Base-by-base conservation (phyloP, 2,888 invertebrate species). In the Sarcophaga carnaria region DNA sequence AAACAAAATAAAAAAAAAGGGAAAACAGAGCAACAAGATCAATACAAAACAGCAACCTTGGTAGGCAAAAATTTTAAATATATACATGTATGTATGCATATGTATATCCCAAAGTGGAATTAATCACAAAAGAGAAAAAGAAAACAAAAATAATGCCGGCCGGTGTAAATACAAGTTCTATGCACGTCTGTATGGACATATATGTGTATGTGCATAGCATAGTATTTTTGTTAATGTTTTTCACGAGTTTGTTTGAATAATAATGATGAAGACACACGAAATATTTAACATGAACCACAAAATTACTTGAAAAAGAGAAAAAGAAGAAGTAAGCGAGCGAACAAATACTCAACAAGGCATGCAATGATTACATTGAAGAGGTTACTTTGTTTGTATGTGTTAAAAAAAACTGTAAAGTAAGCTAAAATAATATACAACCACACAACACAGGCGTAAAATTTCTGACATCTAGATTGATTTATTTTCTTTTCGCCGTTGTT, bases 81-180 rank as follows among this genome's bases (percentile, higher is more conserved):
- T 20, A 74, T 17, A 54, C 5, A 54, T 20, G 17, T 12, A 67
- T 14, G 14, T 22, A 80, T 20, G 37, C 45, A 63, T 60, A 6
- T 10, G 45, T 12, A 49, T 49, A 47, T n/a, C n/a, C 59, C 14
- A n/a, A 80, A 81, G 49, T 60, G 54, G 78, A 85, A 78, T 75
- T 74, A 81, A 81, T 81, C 67, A 78, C 22, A 64, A 72, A 76
- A 67, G 37, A 37, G 37, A 75, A 77, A 66, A 60, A 74, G n/a
- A 62, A 47, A 47, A 60, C 12, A 22, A 59, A 64, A 76, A 86
- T 37, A 76, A 83, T 74, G 83, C 86, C 86, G 86, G 86, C 86
- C 86, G 86, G 86, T 77, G 64, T 71, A 84, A 80, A 76, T 62
- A 60, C 17, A 17, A 12, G 2, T 54, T 54, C 14, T 54, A 54